Evolutionary conservation across 2,888 invertebrate genomes (phyloP).

Genomic region (Ischnura elegans): DNA sequence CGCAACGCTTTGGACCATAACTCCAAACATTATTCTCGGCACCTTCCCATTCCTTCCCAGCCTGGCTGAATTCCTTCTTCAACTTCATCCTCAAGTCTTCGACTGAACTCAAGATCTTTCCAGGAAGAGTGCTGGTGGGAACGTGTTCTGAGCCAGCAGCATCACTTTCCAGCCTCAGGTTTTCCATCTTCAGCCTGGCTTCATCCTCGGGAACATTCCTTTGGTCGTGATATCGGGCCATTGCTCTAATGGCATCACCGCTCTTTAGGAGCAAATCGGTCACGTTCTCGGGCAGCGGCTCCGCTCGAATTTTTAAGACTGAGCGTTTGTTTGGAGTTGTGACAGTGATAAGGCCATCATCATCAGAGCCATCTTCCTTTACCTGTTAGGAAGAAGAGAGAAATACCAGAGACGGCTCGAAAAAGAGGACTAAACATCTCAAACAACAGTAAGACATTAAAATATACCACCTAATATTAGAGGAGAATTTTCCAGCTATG

Average conservation of each 20-base stretch:
- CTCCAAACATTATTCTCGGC: slow-evolving; percentile 90
- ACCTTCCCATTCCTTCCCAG: slow-evolving; percentile 79
- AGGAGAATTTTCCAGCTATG: too few relatives aligned
- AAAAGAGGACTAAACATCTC: slow-evolving; percentile 70
- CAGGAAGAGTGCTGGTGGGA: slow-evolving; percentile 72
- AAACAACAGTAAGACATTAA: background rate
- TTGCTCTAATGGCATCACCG: slow-evolving; percentile 84
- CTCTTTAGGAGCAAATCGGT: slow-evolving; percentile 87
- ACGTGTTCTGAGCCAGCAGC: background rate
- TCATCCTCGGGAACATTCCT: background rate
- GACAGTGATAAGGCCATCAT: slow-evolving; percentile 78
- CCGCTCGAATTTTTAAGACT: slow-evolving; percentile 86
- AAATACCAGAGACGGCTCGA: too few relatives aligned
- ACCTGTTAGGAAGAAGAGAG: slow-evolving; percentile 74
- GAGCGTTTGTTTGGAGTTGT: slow-evolving; percentile 87
- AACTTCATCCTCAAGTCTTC: slow-evolving; percentile 81
- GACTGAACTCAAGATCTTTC: slow-evolving; percentile 75
- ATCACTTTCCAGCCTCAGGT: background rate
- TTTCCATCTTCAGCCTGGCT: background rate
- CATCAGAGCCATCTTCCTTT: slow-evolving; percentile 79
- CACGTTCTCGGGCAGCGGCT: slow-evolving; percentile 87
- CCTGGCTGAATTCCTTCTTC: slow-evolving; percentile 81
- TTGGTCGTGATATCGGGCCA: slow-evolving; percentile 76
- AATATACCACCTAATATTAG: too few relatives aligned
- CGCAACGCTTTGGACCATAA: slow-evolving; percentile 93